phyloP scores from a whole-genome alignment of 2,797 vertebrate genomes.

The Peromyscus melanophrys region DNA sequence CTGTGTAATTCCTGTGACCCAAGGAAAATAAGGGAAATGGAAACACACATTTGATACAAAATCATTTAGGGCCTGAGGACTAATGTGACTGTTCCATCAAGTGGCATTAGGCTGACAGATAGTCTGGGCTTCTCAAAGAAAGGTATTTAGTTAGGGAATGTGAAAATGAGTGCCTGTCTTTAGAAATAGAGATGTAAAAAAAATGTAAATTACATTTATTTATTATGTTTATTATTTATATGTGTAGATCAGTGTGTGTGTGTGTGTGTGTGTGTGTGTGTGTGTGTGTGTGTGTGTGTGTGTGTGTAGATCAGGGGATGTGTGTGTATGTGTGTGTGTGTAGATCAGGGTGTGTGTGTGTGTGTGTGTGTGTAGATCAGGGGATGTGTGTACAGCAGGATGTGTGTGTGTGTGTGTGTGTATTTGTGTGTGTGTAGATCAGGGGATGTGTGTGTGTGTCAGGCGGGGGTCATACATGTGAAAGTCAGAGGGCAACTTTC shows the following conservation, averaged over 20 bases:
- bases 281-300: background rate
- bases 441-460: background rate
- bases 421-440: too few relatives aligned
- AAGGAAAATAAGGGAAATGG: background rate
- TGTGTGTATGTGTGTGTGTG: background rate
- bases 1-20: background rate
- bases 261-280: background rate
- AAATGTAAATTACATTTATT: background rate
- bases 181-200: constrained; percentile 26
- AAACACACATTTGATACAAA: background rate
- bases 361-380: too few relatives aligned
- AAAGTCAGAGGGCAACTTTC: background rate
- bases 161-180: constrained; percentile 9
- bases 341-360: too few relatives aligned
- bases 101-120: background rate
- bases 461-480: background rate
- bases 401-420: too few relatives aligned
- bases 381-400: too few relatives aligned
- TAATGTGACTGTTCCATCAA: background rate
- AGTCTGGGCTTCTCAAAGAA: background rate
- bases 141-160: constrained; percentile 28
- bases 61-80: background rate
- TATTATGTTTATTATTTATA: background rate
- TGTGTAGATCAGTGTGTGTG: background rate
- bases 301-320: too few relatives aligned